Evolutionary conservation across 2,888 invertebrate genomes (phyloP), one percentile per base, ranked within the genome.

Genomic region (Nesidiocoris tenuis): DNA sequence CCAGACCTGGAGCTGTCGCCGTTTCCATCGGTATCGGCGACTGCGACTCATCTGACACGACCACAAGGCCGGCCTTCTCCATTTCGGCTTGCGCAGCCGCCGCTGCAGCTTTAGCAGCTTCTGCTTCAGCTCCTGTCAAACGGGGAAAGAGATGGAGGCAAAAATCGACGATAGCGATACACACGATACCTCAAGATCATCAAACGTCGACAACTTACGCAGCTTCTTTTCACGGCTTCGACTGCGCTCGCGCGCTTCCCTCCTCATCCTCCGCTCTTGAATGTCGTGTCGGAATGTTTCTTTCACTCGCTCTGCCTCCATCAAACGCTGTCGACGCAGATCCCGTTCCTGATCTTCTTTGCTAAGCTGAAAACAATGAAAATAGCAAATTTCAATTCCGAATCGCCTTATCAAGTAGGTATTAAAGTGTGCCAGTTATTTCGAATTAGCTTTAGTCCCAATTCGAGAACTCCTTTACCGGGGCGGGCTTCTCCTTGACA

Each of bases 241-340:
- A 82, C 83, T 79, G 82, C 83, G 79, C 83, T 84, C 79, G 82
- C 82, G 65, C 80, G 79, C 80, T 81, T 82, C 76, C 61, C 80
- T 67, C n/a, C 79, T 39, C 70, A 78, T 59, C 65, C 79, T 65
- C 21, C 80, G 64, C 63, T 80, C 80, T 65, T 80, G 79, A 21
- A 79, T 80, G 24, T 80, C 78, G 24, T 79, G 78, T 54, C 77
- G 78, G 55, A 79, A 80, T 0, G 79, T 79, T 63, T 80, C 80
- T 61, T 79, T 79, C 22, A 80, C 80, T 54, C 80, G 66, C 55
- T 80, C 78, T 61, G 80, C 80, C 61, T 80, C 80, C 74, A 79
- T 75, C 19, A 80, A 68, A 18, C 79, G 75, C 59, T 80, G 81
- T 78, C 80, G 77, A 23, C 81, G 56, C 66, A 79, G 74, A 56